Evolutionary conservation across 1,140 invertebrate genomes (phyloP).

Genomic region (Formica exsecta): DNA sequence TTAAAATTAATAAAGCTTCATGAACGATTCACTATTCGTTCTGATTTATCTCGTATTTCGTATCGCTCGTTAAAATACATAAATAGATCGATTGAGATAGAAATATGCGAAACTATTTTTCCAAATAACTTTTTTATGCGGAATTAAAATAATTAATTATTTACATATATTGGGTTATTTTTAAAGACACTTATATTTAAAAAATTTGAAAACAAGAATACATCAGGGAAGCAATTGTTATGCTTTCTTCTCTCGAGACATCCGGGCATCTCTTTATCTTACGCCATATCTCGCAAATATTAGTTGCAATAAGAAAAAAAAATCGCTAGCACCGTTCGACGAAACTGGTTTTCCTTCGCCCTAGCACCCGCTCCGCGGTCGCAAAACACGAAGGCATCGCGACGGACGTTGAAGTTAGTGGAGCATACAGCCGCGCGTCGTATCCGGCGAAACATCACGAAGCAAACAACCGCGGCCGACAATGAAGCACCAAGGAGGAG

Average conservation of each 20-base stretch:
- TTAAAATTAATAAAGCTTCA: constrained; percentile 2
- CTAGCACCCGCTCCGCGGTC: constrained; percentile 17
- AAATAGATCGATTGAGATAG: background rate
- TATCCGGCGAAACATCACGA: constrained; percentile 65
- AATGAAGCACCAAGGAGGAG: constrained; percentile 57
- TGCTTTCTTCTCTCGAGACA: background rate
- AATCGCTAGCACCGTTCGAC: constrained; percentile 20
- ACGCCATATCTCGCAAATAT: background rate
- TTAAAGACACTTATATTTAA: too few relatives aligned
- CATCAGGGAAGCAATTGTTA: background rate
- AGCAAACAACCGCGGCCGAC: constrained; percentile 53
- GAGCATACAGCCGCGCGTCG: constrained; percentile 61
- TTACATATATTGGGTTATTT: background rate
- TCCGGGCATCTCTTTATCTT: background rate
- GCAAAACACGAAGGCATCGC: constrained; percentile 55
- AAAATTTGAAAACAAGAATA: background rate
- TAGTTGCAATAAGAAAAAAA: constrained; percentile 3
- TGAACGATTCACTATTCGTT: background rate
- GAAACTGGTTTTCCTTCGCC: constrained; percentile 38
- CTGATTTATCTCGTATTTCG: background rate
- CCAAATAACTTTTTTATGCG: background rate
- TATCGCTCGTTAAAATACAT: background rate
- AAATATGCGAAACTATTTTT: background rate
- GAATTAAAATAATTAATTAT: background rate
- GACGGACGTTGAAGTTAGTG: constrained; percentile 63